These are phyloP conservation scores for Trichoplusia ni DNA, from an alignment of 1,140 invertebrate genomes.

Conservation along the genomic window DNA sequence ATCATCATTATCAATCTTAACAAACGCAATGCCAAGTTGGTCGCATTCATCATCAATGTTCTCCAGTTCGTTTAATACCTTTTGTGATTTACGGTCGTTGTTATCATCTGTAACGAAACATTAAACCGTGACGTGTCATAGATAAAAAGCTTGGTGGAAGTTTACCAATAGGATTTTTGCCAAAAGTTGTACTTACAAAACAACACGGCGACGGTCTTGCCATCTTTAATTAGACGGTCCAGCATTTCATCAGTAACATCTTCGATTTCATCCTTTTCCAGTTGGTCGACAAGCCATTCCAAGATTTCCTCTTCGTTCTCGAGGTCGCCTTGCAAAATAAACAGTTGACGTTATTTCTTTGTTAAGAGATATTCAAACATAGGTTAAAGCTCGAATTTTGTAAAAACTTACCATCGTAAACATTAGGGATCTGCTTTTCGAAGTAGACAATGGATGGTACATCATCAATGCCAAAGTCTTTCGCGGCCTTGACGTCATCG, in stretches of 20 bases:
- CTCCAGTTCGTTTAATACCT: slow-evolving; percentile 93
- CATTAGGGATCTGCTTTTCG: slow-evolving; percentile 95
- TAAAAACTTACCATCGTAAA: slow-evolving; percentile 89
- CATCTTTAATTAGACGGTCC: slow-evolving; percentile 93
- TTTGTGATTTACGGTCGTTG: slow-evolving; percentile 93
- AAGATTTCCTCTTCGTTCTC: slow-evolving; percentile 95
- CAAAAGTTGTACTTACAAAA: slow-evolving; percentile 89
- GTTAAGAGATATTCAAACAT: slow-evolving; percentile 22
- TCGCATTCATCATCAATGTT: slow-evolving; percentile 98
- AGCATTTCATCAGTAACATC: slow-evolving; percentile 97
- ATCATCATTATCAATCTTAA: slow-evolving; percentile 95
- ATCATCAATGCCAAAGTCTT: slow-evolving; percentile 93
- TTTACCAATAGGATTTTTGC: not conserved
- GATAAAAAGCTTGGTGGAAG: slow-evolving; percentile 4
- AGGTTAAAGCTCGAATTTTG: not conserved
- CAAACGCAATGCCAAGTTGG: slow-evolving; percentile 92
- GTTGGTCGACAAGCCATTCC: slow-evolving; percentile 92
- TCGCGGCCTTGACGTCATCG: slow-evolving; percentile 90
- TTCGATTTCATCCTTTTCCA: slow-evolving; percentile 96
- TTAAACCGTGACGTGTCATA: slow-evolving; percentile 2
- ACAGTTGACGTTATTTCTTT: slow-evolving; percentile 13
- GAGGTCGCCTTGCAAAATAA: slow-evolving; percentile 86
- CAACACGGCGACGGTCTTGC: slow-evolving; percentile 93
- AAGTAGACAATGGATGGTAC: slow-evolving; percentile 95
- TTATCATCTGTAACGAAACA: slow-evolving; percentile 88